Evolutionary conservation across 1,140 invertebrate species (phyloP), one percentile per base, ranked within the genome.

Genomic region (Ephestia elutella): DNA sequence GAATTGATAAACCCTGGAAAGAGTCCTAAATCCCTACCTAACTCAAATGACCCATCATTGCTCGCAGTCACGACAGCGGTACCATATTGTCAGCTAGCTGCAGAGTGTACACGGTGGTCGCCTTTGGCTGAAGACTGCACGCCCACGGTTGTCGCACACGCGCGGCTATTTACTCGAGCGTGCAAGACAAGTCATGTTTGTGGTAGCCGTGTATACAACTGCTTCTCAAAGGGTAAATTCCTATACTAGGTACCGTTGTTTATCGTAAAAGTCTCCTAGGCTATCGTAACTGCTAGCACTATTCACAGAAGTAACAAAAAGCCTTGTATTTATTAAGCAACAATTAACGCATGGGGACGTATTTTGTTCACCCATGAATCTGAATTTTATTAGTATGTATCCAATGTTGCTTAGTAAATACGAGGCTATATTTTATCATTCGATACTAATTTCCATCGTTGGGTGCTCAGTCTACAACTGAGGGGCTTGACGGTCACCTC

Each of bases 121-220:
- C 74, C 73, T 68, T 50, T 80, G 82, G 85, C 85, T 85, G 77
- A 70, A 63, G 73, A 63, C 83, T 86, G 63, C 82, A 71, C 76
- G 67, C 54, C 62, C 75, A 54, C 68, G 62, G 60, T 67, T 73
- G 65, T 62, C 66, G 58, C 57, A 63, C 48, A n/a, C 73, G 53
- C 61, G 28, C 57, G 66, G 54, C 57, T 57, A 10, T 5, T 10
- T 11, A 66, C 63, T 68, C 72, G 62, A 63, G 56, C 60, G 74
- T 57, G 65, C 63, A 60, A 56, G 68, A 49, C 55, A 72, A 71
- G 53, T 62, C 62, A 60, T 58, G 71, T 63, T 76, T 59, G 74
- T 75, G 75, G 44, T 87, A 60, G 64, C 79, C 82, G 65, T 59
- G 63, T 62, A 66, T 20, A 84, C 78, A 56, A 49, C 73, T 63